Base-by-base conservation (phyloP, 2,797 vertebrate genomes). In the Periophthalmus magnuspinnatus region DNA sequence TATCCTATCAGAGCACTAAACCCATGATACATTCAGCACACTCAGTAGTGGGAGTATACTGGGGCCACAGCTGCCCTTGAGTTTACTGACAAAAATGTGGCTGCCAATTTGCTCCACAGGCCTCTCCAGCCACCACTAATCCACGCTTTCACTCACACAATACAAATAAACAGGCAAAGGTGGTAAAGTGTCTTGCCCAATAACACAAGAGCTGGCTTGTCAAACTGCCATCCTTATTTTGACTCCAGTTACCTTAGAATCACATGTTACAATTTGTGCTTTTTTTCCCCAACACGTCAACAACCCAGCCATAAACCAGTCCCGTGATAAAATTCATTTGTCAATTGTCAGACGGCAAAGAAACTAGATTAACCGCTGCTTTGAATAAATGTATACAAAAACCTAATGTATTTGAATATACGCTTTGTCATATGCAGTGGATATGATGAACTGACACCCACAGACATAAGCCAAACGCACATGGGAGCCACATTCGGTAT, bases 401-500 rank as follows among this genome's bases (percentile, higher is more conserved):
- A 3, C 28, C 33, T 3, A 41, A 22, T 38, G 13, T 5, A 41
- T 22, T 45, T 41, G 19, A 41, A 6, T 11, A 17, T 45, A 62
- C 21, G 62, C 7, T 17, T 10, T 47, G 36, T 47, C 61, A 64
- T 28, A 22, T 22, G 24, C 61, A 64, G 61, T 17, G 64, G 61
- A 28, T 28, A 47, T 8, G 13, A 56, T 55, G 13, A 13, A 67
- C 14, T 8, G 14, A 47, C 11, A 22, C 61, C 38, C 13, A 14
- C 11, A 17, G 38, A 41, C 38, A 41, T 41, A 41, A 5, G 61
- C 21, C 19, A 65, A 57, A 70, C 28, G 17, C 61, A 56, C 19
- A 38, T 16, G 7, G 8, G 38, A 33, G 67, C 38, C 13, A 66
- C 75, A 77, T 78, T 69, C 81, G 78, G 55, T 63, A 47, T 55